phyloP scores from a whole-genome alignment of 2,113 vertebrate species.

The Polypterus senegalus region DNA sequence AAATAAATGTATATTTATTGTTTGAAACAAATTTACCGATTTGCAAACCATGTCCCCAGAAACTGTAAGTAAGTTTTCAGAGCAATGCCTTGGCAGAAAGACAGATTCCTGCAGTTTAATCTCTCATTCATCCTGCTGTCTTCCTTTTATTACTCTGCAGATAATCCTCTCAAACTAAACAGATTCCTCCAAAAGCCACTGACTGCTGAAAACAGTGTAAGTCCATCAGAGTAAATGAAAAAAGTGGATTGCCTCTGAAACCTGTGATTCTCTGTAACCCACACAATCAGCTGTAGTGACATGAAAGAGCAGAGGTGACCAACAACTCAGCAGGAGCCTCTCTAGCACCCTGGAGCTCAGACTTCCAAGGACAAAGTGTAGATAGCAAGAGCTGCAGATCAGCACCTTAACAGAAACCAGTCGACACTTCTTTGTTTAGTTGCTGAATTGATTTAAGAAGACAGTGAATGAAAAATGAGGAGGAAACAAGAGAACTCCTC shows the following conservation, averaged over 20 bases:
- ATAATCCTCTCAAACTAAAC: slow-evolving; percentile 21
- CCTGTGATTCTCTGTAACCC: neutral
- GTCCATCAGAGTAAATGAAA: neutral
- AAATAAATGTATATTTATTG: too few species aligned
- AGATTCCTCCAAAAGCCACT: slow-evolving; percentile 14
- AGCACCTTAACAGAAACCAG: too few species aligned
- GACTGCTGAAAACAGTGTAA: neutral
- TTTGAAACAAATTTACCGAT: neutral
- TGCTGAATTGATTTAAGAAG: too few species aligned
- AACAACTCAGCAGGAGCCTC: too few species aligned
- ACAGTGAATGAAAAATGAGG: too few species aligned
- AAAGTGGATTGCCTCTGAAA: neutral
- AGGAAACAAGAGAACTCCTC: too few species aligned
- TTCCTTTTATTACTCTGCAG: slow-evolving; percentile 29
- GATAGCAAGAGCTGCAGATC: too few species aligned
- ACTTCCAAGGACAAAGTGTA: too few species aligned
- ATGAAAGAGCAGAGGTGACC: neutral
- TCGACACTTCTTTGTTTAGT: too few species aligned
- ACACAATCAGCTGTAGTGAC: neutral
- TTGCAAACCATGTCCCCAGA: neutral
- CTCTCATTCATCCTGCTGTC: slow-evolving; percentile 12
- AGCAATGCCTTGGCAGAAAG: slow-evolving; percentile 23
- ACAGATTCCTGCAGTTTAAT: slow-evolving; percentile 30
- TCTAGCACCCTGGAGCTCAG: too few species aligned
- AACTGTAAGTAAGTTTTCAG: neutral